Conservation (phyloP, 2,797 vertebrate species). For the Chelon labrosus region DNA sequence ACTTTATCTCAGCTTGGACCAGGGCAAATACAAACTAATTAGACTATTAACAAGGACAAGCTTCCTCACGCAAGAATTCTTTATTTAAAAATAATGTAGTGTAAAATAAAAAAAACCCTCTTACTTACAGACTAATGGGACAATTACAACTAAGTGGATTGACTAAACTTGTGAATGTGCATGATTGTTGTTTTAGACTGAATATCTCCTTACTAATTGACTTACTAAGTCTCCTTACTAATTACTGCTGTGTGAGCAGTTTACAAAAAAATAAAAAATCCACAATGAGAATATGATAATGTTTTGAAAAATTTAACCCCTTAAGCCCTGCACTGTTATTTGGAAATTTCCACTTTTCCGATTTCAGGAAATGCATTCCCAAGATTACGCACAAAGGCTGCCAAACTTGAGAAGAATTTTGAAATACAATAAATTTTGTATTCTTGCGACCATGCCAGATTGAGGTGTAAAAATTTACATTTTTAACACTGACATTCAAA, state of each 20-base stretch:
- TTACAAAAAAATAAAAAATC: neutral
- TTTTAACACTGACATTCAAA: too few relatives aligned
- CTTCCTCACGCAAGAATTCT: too few relatives aligned
- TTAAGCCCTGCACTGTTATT: neutral
- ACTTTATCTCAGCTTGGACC: neutral
- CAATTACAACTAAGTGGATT: neutral
- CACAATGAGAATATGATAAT: neutral
- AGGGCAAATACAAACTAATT: neutral
- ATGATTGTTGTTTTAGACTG: neutral
- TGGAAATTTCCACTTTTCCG: neutral
- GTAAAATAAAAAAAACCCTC: too few relatives aligned
- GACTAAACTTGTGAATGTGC: neutral
- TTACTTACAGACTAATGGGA: neutral
- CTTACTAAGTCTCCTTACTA: too few relatives aligned
- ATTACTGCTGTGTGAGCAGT: neutral
- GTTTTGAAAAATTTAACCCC: neutral
- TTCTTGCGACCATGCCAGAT: neutral
- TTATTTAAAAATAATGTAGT: too few relatives aligned
- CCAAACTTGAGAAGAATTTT: neutral
- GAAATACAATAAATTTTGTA: neutral
- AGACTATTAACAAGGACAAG: neutral
- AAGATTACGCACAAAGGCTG: neutral
- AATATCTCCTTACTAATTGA: neutral
- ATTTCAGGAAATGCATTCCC: neutral
- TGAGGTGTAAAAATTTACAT: neutral